phyloP scores from a whole-genome alignment of 2,888 invertebrate genomes.

The Leptinotarsa haldemani region DNA sequence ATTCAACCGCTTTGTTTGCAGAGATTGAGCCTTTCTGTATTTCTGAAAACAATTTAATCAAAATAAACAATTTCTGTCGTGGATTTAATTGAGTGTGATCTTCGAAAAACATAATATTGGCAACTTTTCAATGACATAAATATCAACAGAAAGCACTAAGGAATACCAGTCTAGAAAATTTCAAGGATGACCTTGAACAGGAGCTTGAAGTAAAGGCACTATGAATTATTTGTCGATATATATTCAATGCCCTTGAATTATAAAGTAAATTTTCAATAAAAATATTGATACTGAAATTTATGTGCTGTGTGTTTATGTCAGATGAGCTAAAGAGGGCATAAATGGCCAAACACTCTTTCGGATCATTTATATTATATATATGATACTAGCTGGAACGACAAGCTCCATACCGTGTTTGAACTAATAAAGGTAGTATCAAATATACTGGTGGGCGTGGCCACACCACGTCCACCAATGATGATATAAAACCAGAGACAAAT shows the following conservation, averaged over 20 bases:
- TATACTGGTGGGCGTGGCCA: too few relatives aligned
- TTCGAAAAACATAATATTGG: constrained; percentile 6
- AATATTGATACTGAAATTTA: too few relatives aligned
- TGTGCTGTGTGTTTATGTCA: too few relatives aligned
- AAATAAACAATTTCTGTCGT: constrained; percentile 9
- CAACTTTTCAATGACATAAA: constrained; percentile 5
- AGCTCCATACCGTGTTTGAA: too few relatives aligned
- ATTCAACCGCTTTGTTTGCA: not conserved
- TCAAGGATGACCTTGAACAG: not conserved
- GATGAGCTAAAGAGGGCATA: too few relatives aligned
- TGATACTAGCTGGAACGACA: too few relatives aligned
- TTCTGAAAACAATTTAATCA: not conserved
- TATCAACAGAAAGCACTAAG: not conserved
- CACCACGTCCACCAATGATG: too few relatives aligned
- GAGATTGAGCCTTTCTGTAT: not conserved
- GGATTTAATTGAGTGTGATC: not conserved
- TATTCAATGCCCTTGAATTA: not conserved
- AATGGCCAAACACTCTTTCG: too few relatives aligned
- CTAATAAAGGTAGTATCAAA: too few relatives aligned
- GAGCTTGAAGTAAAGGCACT: not conserved
- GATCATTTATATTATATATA: too few relatives aligned
- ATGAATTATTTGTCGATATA: not conserved
- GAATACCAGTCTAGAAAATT: not conserved
- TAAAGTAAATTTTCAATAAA: not conserved
- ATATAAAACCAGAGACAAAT: too few relatives aligned